Evolutionary conservation across 2,888 invertebrate genomes (phyloP).

Genomic region (Athripsodes cinereus): DNA sequence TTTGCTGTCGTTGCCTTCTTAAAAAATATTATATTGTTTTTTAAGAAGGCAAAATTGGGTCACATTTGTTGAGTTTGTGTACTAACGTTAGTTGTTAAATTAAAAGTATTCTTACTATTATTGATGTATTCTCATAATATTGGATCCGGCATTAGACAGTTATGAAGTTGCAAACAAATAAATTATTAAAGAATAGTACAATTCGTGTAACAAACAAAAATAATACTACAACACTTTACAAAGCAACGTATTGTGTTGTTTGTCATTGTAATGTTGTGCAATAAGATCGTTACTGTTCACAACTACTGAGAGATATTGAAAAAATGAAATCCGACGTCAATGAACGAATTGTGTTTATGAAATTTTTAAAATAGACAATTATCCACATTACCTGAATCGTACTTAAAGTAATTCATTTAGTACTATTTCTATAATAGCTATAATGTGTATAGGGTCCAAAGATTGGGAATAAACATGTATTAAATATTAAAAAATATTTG

Average conservation of each 20-base stretch:
- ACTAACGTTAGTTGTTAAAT: slow-evolving; percentile 25
- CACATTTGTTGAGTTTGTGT: slow-evolving; percentile 25
- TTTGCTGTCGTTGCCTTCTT: too few relatives aligned
- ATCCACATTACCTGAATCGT: slow-evolving; percentile 45
- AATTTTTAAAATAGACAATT: too few relatives aligned
- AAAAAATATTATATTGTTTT: slow-evolving; percentile 1
- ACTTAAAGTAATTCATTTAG: slow-evolving; percentile 33
- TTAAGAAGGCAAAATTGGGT: slow-evolving; percentile 13
- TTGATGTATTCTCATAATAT: slow-evolving; percentile 28
- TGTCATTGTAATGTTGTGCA: too few relatives aligned
- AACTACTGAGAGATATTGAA: too few relatives aligned
- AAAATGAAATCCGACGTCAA: too few relatives aligned
- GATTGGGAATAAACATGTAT: slow-evolving; percentile 67
- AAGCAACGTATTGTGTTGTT: too few relatives aligned
- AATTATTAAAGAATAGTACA: slow-evolving; percentile 25
- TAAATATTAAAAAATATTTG: slow-evolving; percentile 37
- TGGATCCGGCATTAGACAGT: slow-evolving; percentile 27
- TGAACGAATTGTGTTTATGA: too few relatives aligned
- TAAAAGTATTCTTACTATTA: slow-evolving; percentile 22
- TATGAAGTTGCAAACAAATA: neutral
- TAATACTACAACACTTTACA: neutral
- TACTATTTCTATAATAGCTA: slow-evolving; percentile 52
- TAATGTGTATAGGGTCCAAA: slow-evolving; percentile 70
- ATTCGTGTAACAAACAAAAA: slow-evolving; percentile 21
- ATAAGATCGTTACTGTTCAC: too few relatives aligned